Conservation (phyloP, 2,888 invertebrate species). For the Athripsodes cinereus region DNA sequence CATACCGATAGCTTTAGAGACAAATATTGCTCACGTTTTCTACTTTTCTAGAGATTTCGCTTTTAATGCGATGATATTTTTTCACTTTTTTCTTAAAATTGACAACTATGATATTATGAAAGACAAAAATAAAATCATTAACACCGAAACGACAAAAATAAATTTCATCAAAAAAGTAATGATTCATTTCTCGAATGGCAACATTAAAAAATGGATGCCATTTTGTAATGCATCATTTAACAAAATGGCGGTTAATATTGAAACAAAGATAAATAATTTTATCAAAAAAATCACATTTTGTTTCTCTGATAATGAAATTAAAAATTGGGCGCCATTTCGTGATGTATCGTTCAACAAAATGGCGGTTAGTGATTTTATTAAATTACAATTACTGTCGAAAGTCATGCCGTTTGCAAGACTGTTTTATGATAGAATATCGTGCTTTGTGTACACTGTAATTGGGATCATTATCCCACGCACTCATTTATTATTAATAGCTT, state of each 20-base stretch:
- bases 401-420: conserved; percentile 15
- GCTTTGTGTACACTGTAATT: conserved; percentile 17
- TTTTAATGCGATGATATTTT: background rate
- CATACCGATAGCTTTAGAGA: conserved; percentile 17
- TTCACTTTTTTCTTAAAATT: conserved; percentile 7
- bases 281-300: background rate
- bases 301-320: background rate
- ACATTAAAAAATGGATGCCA: background rate
- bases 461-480: conserved; percentile 13
- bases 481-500: background rate
- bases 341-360: too few relatives aligned
- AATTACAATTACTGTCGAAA: too few relatives aligned
- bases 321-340: background rate
- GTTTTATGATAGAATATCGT: conserved; percentile 21
- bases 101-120: background rate
- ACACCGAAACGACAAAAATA: too few relatives aligned
- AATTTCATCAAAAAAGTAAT: background rate
- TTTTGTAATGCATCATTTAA: too few relatives aligned
- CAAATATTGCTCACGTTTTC: conserved; percentile 24
- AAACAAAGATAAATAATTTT: too few relatives aligned
- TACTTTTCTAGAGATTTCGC: conserved; percentile 13
- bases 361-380: background rate
- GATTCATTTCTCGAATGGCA: background rate
- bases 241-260: background rate
- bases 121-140: background rate